Conservation (phyloP, 2,888 invertebrate genomes). For the Phyllotreta striolata region DNA sequence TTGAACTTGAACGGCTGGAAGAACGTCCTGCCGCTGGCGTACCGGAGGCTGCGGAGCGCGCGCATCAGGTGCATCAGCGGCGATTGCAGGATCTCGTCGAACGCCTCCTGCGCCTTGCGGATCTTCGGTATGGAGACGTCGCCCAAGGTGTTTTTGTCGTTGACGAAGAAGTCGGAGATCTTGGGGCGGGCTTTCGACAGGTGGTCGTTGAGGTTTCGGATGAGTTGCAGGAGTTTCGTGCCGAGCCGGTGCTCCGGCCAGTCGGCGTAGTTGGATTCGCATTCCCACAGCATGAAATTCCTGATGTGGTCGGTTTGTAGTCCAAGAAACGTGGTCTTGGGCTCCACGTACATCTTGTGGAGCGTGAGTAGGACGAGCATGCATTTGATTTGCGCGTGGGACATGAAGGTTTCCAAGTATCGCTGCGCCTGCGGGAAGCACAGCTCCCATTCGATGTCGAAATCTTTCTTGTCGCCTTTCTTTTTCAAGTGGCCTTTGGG, state of each 20-base stretch:
- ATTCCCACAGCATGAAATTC: conserved; percentile 79
- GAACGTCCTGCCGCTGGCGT: conserved; percentile 55
- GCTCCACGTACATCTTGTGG: conserved; percentile 77
- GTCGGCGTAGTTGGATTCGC: conserved; percentile 72
- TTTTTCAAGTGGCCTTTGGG: conserved; percentile 75
- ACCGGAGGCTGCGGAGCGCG: conserved; percentile 74
- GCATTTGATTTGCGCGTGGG: conserved; percentile 75
- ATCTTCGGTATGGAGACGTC: conserved; percentile 72
- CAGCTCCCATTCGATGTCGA: conserved; percentile 79
- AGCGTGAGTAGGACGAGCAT: conserved; percentile 74
- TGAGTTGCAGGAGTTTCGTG: conserved; percentile 69
- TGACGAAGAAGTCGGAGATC: conserved; percentile 77
- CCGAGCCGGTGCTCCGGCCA: conserved; percentile 82
- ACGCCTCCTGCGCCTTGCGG: conserved; percentile 70
- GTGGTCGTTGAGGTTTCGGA: conserved; percentile 69
- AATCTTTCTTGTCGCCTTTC: conserved; percentile 56
- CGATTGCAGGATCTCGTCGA: conserved; percentile 74
- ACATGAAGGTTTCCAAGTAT: conserved; percentile 75
- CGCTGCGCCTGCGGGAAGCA: conserved; percentile 80
- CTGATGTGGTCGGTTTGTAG: conserved; percentile 76
- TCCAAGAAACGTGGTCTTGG: conserved; percentile 69
- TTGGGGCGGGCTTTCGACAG: conserved; percentile 66
- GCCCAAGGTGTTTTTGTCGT: conserved; percentile 75
- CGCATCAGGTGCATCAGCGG: conserved; percentile 75
- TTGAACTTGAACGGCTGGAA: conserved; percentile 49